Conservation (phyloP, 2,888 invertebrate species). For the Acanthacorydalis orientalis region DNA sequence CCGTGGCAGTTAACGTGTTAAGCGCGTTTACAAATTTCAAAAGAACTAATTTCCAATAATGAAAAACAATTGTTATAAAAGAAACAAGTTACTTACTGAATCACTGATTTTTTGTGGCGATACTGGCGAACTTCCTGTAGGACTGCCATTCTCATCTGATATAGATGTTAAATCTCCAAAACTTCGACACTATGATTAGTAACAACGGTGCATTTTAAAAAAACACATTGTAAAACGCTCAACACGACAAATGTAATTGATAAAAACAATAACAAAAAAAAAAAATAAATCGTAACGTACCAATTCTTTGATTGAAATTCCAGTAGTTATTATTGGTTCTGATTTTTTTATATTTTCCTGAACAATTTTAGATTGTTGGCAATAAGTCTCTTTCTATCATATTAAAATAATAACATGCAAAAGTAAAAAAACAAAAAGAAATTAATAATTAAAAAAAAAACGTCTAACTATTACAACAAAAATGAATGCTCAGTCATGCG, state of each 20-base stretch:
- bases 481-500: background rate
- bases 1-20: too few species aligned
- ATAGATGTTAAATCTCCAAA: slow-evolving; percentile 41
- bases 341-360: slow-evolving; percentile 10
- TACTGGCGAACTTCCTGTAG: background rate
- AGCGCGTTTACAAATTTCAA: too few species aligned
- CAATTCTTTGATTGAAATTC: slow-evolving; percentile 31
- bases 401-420: slow-evolving; percentile 9
- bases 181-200: slow-evolving; percentile 36
- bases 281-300: slow-evolving; percentile 19
- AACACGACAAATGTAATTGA: background rate
- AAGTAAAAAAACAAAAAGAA: slow-evolving; percentile 2
- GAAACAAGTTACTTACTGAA: slow-evolving; percentile 2
- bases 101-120: background rate
- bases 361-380: slow-evolving; percentile 16
- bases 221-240: background rate
- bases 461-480: background rate
- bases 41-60: background rate
- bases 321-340: slow-evolving; percentile 24
- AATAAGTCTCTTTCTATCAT: slow-evolving; percentile 19
- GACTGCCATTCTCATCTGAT: slow-evolving; percentile 20
- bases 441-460: slow-evolving; percentile 6
- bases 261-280: background rate
- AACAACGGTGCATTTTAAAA: background rate
- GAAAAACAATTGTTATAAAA: background rate